Base-by-base conservation (phyloP, 1,140 invertebrate species). In the Aphaenogaster floridana region DNA sequence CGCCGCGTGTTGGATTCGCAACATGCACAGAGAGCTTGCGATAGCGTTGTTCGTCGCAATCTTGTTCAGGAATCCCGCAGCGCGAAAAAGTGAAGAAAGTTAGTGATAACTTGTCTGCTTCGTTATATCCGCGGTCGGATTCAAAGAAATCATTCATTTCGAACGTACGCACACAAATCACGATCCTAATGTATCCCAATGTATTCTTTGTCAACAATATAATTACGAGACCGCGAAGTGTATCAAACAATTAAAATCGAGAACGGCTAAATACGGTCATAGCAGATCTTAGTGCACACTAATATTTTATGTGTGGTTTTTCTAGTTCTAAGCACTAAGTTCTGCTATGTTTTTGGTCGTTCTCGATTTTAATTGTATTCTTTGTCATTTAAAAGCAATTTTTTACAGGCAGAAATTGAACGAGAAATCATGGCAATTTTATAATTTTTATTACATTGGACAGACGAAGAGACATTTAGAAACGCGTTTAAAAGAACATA, bases 31-130 rank as follows among this genome's bases (percentile, higher is more conserved):
- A 39, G 13, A 61, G 45, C 36, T 84, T 9, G 17, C 13, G 15
- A 61, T 63, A 21, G 69, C 5, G 2, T 74, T 84, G 36, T 21
- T 84, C 17, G 3, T 84, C 34, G 11, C 11, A n/a, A 42, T 61
- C 0, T 84, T 50, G 28, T 15, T 84, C 7, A 54, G 15, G 21
- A 79, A 86, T 64, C 64, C 61, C 13, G 11, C 21, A 39, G 34
- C 54, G 28, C 34, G 78, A 77, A 89, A 74, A 39, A 42, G 88
- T 61, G 68, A 54, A 54, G 66, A 72, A 76, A 87, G 86, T 74
- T 59, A 59, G 78, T 83, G 21, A 42, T 15, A 45, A 3, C 28
- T 52, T 39, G 8, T 39, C 7, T 57, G 6, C 11, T 17, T 64
- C 17, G 9, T 28, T 77, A 59, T 28, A 45, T 59, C 1, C 28